Evolutionary conservation across 1,140 invertebrate species (phyloP).

Genomic region (Lordiphosa mommai): DNA sequence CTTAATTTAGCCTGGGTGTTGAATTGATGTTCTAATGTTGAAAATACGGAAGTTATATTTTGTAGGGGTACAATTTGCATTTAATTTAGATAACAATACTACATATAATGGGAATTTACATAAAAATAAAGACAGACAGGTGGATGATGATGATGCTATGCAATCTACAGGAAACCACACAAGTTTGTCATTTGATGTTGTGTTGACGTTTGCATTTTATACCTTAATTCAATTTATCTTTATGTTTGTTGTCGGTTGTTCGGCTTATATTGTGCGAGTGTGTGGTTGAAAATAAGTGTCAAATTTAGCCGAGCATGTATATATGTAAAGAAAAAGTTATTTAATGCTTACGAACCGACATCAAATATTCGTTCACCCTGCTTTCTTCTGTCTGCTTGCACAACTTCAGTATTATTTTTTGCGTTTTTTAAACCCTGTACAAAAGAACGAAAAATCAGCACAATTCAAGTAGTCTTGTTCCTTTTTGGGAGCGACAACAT

Average conservation of each 20-base stretch:
- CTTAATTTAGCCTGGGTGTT: too few species aligned
- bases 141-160: conserved; percentile 14
- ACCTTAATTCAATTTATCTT: conserved; percentile 73
- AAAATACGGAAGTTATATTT: conserved; percentile 15
- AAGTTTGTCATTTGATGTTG: conserved; percentile 70
- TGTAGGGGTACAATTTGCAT: too few species aligned
- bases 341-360: too few species aligned
- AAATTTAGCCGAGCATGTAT: conserved; percentile 66
- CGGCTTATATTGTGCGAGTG: not conserved
- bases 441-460: not conserved
- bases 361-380: not conserved
- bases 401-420: too few species aligned
- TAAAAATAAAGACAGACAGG: not conserved
- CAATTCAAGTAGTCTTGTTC: conserved; percentile 27
- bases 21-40: not conserved
- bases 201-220: conserved; percentile 66
- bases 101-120: not conserved
- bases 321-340: conserved; percentile 17
- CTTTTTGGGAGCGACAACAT: conserved; percentile 29
- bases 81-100: not conserved
- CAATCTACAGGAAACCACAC: conserved; percentile 4
- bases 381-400: not conserved
- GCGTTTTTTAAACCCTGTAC: too few species aligned
- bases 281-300: conserved; percentile 8
- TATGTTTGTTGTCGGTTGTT: conserved; percentile 9